Percentiles rank a stretch among this genome's conserved stretches.
These are phyloP conservation scores for Chironomus tentans DNA, from an alignment of 2,888 invertebrate species.

Conservation along the genomic window DNA sequence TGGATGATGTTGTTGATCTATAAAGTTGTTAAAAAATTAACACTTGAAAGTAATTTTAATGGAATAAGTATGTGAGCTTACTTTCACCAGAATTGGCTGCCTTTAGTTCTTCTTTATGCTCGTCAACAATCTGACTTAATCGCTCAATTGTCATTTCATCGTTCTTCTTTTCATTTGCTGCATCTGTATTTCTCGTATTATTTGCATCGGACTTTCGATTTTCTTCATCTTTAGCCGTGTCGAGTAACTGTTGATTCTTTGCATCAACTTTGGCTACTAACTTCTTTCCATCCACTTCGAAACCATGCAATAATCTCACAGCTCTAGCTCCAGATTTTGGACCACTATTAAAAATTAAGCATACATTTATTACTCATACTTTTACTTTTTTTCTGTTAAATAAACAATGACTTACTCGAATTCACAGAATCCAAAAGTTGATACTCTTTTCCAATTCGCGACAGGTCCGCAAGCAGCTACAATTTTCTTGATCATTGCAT, in stretches of 20 bases:
- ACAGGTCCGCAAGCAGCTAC: constrained; percentile 90
- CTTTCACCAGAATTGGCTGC: constrained; percentile 18
- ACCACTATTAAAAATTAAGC: constrained; percentile 43
- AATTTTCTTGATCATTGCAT: constrained; percentile 87
- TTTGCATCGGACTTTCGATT: constrained; percentile 51
- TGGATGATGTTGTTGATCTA: constrained; percentile 27
- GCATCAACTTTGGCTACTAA: constrained; percentile 95
- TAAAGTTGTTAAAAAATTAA: background rate
- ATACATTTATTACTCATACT: background rate
- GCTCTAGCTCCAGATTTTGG: constrained; percentile 94
- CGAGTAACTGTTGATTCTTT: constrained; percentile 89
- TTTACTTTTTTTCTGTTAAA: background rate
- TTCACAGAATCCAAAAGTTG: constrained; percentile 97
- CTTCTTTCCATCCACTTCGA: constrained; percentile 85
- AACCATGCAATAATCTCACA: constrained; percentile 83
- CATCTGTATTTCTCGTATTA: constrained; percentile 48
- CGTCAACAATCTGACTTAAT: constrained; percentile 70
- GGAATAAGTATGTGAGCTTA: background rate
- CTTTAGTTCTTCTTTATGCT: constrained; percentile 70
- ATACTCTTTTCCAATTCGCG: constrained; percentile 93
- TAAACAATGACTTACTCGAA: constrained; percentile 51
- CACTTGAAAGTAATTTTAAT: background rate
- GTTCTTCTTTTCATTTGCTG: constrained; percentile 66
- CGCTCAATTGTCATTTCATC: constrained; percentile 67
- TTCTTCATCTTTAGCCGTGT: constrained; percentile 80